These are phyloP conservation scores for Gymnarchus niloticus DNA, from an alignment of 2,113 vertebrate genomes.

Conservation along the genomic window DNA sequence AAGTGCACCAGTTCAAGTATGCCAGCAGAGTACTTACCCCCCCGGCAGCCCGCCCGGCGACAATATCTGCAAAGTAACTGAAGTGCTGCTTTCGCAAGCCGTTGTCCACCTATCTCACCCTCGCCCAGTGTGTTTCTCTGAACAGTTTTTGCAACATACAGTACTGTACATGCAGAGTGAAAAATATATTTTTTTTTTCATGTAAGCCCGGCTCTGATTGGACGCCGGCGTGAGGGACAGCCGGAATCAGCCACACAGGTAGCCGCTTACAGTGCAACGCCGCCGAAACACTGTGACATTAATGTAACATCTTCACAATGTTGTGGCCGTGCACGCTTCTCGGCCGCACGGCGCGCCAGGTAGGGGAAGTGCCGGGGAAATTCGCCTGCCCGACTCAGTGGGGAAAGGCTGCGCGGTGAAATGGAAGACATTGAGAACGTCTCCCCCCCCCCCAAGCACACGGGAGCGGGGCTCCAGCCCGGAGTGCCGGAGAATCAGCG, in stretches of 20 bases:
- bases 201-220: conserved; percentile 72
- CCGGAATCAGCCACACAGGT: conserved; percentile 56
- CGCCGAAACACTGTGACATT: conserved; percentile 59
- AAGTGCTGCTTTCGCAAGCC: conserved; percentile 44
- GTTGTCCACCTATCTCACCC: conserved; percentile 46
- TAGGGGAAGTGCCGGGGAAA: conserved; percentile 37
- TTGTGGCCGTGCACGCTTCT: conserved; percentile 43
- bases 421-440: conserved; percentile 11
- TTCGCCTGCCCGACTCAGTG: conserved; percentile 14
- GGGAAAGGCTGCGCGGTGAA: not conserved
- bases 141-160: conserved; percentile 67
- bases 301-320: conserved; percentile 60
- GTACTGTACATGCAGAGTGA: conserved; percentile 76
- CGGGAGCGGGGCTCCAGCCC: not conserved
- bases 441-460: not conserved
- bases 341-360: conserved; percentile 42
- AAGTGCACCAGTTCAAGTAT: conserved; percentile 23
- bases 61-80: conserved; percentile 54
- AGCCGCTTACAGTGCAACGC: conserved; percentile 59
- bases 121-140: conserved; percentile 38
- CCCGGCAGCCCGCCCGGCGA: conserved; percentile 47
- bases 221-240: conserved; percentile 66
- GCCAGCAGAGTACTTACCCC: conserved; percentile 67
- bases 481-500: conserved; percentile 5
- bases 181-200: conserved; percentile 65